Evolutionary conservation across 2,797 vertebrate species (phyloP).

Genomic region (Netta rufina): DNA sequence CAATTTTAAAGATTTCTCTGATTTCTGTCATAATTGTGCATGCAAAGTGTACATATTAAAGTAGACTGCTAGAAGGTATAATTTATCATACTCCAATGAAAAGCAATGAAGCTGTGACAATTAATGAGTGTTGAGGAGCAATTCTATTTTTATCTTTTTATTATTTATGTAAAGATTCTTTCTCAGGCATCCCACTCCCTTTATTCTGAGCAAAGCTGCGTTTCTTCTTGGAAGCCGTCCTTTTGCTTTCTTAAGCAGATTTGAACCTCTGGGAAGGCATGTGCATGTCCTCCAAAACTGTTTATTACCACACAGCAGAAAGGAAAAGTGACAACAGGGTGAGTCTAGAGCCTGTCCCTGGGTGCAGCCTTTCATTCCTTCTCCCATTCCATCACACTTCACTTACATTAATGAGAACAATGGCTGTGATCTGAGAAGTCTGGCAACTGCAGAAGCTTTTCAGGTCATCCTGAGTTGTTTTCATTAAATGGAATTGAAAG

Average conservation of each 20-base stretch:
- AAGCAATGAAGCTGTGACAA: neutral
- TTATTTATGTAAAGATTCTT: neutral
- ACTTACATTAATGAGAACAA: neutral
- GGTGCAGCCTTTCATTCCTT: neutral
- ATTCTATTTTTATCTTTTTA: neutral
- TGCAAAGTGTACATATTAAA: neutral
- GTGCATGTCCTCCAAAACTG: neutral
- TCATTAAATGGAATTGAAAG: neutral
- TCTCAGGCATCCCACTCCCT: neutral
- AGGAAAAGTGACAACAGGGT: neutral
- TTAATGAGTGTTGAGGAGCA: neutral
- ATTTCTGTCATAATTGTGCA: neutral
- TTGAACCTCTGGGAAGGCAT: neutral
- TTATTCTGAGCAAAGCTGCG: neutral
- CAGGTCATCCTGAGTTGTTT: neutral
- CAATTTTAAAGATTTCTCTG: neutral
- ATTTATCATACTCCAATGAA: neutral
- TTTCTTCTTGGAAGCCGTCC: neutral
- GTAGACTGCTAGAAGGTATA: neutral
- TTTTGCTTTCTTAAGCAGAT: neutral
- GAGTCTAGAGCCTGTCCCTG: neutral
- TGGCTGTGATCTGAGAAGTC: neutral
- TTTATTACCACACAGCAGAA: neutral
- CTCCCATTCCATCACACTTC: neutral
- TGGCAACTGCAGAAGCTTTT: neutral